phyloP scores from a whole-genome alignment of 1,140 invertebrate genomes.

The Kradibia gibbosae region DNA sequence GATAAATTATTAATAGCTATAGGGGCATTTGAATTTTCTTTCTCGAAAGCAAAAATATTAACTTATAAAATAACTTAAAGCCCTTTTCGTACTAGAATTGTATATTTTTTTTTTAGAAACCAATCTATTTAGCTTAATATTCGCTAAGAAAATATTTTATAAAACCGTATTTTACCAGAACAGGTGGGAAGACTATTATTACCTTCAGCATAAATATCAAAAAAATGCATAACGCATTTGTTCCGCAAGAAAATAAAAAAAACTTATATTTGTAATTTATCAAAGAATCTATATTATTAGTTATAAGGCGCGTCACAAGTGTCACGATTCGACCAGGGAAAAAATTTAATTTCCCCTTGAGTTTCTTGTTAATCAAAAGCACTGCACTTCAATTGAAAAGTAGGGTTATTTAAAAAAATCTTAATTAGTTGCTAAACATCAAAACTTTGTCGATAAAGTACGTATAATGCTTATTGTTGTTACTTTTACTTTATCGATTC shows the following conservation, averaged over 20 bases:
- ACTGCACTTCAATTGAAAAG: neutral
- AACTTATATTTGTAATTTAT: conserved; percentile 31
- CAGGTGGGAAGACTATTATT: no score
- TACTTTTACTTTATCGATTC: neutral
- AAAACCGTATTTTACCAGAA: no score
- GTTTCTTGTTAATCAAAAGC: conserved; percentile 26
- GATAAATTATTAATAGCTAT: neutral
- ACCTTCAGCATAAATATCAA: no score
- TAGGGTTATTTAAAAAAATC: conserved; percentile 34
- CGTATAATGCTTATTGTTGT: neutral
- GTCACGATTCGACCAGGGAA: conserved; percentile 38
- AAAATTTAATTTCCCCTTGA: conserved; percentile 31
- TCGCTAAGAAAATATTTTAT: neutral
- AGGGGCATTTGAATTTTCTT: no score
- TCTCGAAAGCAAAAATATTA: no score
- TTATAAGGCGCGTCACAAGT: conserved; percentile 23
- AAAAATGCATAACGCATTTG: conserved; percentile 28
- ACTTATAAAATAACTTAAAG: neutral
- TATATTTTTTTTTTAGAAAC: neutral
- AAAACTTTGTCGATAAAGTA: conserved; percentile 36
- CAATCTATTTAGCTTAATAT: neutral
- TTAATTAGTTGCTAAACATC: conserved; percentile 49
- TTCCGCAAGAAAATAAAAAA: neutral
- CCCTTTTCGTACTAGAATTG: neutral
- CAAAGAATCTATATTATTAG: conserved; percentile 25